These are phyloP conservation scores for Cataglyphis hispanica DNA, from an alignment of 1,140 invertebrate species.

Conservation along the genomic window DNA sequence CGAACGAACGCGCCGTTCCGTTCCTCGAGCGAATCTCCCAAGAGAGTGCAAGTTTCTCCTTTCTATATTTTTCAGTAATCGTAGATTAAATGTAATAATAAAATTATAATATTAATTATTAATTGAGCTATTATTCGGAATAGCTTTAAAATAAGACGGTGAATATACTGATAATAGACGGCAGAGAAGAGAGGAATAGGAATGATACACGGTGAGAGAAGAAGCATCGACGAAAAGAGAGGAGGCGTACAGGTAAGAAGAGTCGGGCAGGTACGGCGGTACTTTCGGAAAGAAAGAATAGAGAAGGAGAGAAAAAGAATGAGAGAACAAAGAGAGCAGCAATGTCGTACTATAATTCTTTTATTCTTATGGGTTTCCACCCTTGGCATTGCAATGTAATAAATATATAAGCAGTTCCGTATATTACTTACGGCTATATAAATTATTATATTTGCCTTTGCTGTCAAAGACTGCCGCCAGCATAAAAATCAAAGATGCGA, in stretches of 20 bases:
- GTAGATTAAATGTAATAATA: not conserved
- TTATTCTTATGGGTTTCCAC: no score
- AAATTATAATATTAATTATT: not conserved
- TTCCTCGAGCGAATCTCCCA: slow-evolving; percentile 29
- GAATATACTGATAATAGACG: not conserved
- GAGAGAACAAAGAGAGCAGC: slow-evolving; percentile 63
- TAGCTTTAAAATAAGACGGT: not conserved
- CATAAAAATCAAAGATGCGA: not conserved
- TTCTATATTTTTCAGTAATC: not conserved
- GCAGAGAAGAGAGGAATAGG: slow-evolving; percentile 27
- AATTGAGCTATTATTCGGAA: not conserved
- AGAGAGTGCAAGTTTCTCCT: slow-evolving; percentile 36
- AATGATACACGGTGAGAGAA: slow-evolving; percentile 56
- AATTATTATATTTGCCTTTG: not conserved
- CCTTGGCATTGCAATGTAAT: no score
- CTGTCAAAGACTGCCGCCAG: not conserved
- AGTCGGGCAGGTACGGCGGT: slow-evolving; percentile 51
- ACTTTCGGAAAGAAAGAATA: slow-evolving; percentile 57
- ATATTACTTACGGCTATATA: no score
- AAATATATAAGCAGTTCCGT: no score
- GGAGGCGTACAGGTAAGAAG: slow-evolving; percentile 18
- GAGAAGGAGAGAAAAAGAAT: slow-evolving; percentile 42
- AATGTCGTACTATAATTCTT: slow-evolving; percentile 47
- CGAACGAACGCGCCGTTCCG: slow-evolving; percentile 18
- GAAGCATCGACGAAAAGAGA: slow-evolving; percentile 58